These are phyloP conservation scores for Chelidonichthys spinosus DNA, from an alignment of 2,797 vertebrate species.

Conservation along the genomic window DNA sequence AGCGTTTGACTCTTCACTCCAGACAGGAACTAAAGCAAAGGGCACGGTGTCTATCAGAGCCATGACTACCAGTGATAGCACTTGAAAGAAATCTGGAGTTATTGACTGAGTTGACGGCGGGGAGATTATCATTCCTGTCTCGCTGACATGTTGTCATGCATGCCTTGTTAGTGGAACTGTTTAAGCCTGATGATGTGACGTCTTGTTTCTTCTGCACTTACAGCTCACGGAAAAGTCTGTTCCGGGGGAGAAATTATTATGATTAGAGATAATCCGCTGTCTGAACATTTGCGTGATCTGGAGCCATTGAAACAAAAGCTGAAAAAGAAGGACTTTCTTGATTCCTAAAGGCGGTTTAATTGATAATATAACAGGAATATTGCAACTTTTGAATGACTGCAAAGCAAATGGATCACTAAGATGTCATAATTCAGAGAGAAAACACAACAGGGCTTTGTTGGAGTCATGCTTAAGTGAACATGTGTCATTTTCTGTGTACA, in stretches of 20 bases:
- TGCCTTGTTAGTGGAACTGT: constrained; percentile 7
- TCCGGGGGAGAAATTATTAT: too few species aligned
- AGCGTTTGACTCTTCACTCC: neutral
- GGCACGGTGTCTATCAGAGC: neutral
- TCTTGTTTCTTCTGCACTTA: neutral
- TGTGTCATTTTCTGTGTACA: neutral
- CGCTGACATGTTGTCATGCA: constrained; percentile 36
- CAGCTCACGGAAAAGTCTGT: neutral
- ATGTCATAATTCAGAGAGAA: neutral
- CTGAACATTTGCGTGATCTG: neutral
- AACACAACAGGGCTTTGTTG: neutral
- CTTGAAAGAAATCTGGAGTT: neutral
- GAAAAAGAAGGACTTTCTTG: neutral
- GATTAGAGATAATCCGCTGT: neutral
- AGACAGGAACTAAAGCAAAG: neutral
- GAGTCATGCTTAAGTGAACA: neutral
- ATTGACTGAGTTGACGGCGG: constrained; percentile 18
- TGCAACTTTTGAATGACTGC: neutral
- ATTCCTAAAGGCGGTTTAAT: neutral
- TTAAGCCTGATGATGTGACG: neutral
- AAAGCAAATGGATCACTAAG: neutral
- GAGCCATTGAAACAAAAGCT: neutral
- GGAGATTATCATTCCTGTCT: constrained; percentile 45
- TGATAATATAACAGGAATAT: neutral
- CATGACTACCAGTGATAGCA: constrained; percentile 1